Percentiles rank a stretch among this genome's conserved stretches.
phyloP scores from a whole-genome alignment of 2,888 invertebrate species.

The Acanthococcus lagerstroemiae region DNA sequence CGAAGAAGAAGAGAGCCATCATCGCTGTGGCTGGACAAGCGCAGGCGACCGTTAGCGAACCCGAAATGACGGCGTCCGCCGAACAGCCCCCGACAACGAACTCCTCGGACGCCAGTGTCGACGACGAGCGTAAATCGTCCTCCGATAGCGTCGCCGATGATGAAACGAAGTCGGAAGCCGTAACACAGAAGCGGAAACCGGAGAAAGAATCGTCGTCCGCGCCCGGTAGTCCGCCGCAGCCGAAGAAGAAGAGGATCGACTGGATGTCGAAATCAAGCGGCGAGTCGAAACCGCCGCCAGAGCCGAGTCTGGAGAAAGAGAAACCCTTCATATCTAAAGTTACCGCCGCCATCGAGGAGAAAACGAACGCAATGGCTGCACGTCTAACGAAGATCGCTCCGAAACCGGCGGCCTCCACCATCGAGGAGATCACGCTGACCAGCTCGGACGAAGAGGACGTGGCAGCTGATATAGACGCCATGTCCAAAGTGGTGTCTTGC shows the following conservation, averaged over 20 bases:
- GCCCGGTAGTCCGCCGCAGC: too few species aligned
- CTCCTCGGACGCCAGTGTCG: not conserved
- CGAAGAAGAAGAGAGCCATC: not conserved
- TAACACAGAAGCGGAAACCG: not conserved
- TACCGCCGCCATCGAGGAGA: not conserved
- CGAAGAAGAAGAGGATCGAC: not conserved
- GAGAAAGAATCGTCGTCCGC: not conserved
- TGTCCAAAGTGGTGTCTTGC: not conserved
- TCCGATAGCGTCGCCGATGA: not conserved
- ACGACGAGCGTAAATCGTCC: not conserved
- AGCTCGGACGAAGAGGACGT: conserved; percentile 14
- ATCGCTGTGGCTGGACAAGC: too few species aligned
- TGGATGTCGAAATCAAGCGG: not conserved
- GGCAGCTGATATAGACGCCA: not conserved
- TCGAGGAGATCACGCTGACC: conserved; percentile 7
- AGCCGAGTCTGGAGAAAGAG: too few species aligned
- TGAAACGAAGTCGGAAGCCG: not conserved
- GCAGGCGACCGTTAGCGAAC: not conserved
- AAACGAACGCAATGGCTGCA: too few species aligned
- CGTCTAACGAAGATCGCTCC: not conserved
- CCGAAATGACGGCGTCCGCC: not conserved
- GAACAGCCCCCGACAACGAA: not conserved
- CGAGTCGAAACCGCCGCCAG: not conserved
- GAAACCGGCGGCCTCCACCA: not conserved
- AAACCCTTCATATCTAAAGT: too few species aligned